These are phyloP conservation scores for Cairina moschata DNA, from an alignment of 2,113 vertebrate genomes.

Conservation along the genomic window DNA sequence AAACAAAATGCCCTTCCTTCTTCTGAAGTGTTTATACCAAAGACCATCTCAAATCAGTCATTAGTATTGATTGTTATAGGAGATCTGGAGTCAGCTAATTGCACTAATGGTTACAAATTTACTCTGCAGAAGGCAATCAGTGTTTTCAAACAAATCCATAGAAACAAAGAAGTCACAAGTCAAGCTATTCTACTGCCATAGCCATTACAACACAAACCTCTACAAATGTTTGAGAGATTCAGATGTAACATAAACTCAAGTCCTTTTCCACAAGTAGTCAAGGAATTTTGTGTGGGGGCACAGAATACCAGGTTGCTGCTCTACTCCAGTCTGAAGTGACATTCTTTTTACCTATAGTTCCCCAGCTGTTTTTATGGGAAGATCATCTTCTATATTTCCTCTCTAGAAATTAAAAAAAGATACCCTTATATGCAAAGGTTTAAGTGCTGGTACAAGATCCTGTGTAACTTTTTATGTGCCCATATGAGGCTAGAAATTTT, in stretches of 20 bases:
- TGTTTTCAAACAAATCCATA: not conserved
- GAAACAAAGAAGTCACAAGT: not conserved
- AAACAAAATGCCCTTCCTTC: not conserved
- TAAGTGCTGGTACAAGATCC: slow-evolving; percentile 38
- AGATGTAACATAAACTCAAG: not conserved
- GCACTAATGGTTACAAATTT: not conserved
- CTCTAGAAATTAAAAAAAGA: slow-evolving; percentile 58
- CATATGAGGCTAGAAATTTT: not conserved
- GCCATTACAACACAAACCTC: not conserved
- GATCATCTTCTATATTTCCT: slow-evolving; percentile 55
- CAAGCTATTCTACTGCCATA: not conserved
- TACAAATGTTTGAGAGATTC: not conserved
- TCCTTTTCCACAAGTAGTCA: slow-evolving; percentile 54
- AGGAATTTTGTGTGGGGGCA: slow-evolving; percentile 34
- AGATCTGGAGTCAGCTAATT: not conserved
- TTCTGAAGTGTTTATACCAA: not conserved
- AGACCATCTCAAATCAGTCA: not conserved
- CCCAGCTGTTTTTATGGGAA: slow-evolving; percentile 56
- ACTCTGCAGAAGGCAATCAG: not conserved
- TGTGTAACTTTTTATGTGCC: not conserved
- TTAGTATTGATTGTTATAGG: not conserved
- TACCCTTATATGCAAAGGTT: slow-evolving; percentile 25
- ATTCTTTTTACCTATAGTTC: slow-evolving; percentile 55
- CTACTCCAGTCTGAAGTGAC: slow-evolving; percentile 51
- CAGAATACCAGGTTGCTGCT: slow-evolving; percentile 40